Conservation (phyloP, 2,888 invertebrate genomes). For the Calliphora vomitoria region DNA sequence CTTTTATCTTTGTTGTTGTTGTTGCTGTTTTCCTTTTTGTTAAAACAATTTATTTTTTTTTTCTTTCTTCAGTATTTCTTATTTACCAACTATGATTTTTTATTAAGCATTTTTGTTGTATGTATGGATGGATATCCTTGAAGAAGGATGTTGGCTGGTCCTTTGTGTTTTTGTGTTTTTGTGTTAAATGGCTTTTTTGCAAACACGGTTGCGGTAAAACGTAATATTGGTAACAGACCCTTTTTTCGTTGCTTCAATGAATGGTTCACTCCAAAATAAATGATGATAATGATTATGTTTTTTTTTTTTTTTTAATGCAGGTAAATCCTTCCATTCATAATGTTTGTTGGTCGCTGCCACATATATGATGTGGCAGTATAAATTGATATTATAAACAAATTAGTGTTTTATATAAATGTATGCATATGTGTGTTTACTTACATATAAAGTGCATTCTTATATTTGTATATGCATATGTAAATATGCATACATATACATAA, state of each 20-base stretch:
- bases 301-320: slow-evolving; percentile 40
- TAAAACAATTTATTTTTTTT: slow-evolving; percentile 55
- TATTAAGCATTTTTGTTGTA: slow-evolving; percentile 20
- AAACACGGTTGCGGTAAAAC: slow-evolving; percentile 66
- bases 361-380: slow-evolving; percentile 72
- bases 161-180: slow-evolving; percentile 51
- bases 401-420: slow-evolving; percentile 77
- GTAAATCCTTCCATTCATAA: slow-evolving; percentile 5
- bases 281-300: slow-evolving; percentile 55
- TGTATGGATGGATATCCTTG: slow-evolving; percentile 44
- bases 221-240: slow-evolving; percentile 60
- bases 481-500: too few species aligned
- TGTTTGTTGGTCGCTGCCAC: slow-evolving; percentile 1
- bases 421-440: slow-evolving; percentile 74
- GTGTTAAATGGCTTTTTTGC: slow-evolving; percentile 47
- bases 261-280: slow-evolving; percentile 69
- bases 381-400: slow-evolving; percentile 82
- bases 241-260: slow-evolving; percentile 49
- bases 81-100: slow-evolving; percentile 44
- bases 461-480: not conserved
- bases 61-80: slow-evolving; percentile 43
- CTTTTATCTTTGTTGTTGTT: slow-evolving; percentile 23
- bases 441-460: slow-evolving; percentile 69
- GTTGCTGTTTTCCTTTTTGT: slow-evolving; percentile 41
- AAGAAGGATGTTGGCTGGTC: slow-evolving; percentile 34